phyloP scores from a whole-genome alignment of 2,797 vertebrate species.

The Morus bassanus region DNA sequence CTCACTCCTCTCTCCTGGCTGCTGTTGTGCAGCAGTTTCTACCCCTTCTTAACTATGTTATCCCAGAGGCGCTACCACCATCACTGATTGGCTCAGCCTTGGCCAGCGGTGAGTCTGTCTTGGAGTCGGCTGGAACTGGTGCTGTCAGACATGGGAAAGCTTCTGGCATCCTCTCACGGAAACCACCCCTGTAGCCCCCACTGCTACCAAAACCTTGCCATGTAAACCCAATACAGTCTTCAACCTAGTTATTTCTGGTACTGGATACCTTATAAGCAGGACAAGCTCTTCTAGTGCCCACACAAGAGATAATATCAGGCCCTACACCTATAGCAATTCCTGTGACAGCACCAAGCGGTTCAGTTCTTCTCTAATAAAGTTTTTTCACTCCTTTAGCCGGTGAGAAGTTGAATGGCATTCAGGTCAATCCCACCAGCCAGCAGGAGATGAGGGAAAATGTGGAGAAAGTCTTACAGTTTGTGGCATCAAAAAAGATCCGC shows the following conservation, averaged over 20 bases:
- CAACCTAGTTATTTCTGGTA: neutral
- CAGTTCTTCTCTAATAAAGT: neutral
- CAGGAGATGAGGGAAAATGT: constrained; percentile 93
- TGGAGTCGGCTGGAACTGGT: neutral
- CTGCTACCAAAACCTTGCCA: neutral
- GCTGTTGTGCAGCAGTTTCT: neutral
- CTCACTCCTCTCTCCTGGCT: neutral
- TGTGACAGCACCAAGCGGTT: neutral
- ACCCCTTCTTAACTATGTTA: neutral
- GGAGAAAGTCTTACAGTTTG: constrained; percentile 92
- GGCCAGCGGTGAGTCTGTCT: neutral
- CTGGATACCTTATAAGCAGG: neutral
- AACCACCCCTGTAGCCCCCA: neutral
- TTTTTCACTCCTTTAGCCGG: constrained; percentile 78
- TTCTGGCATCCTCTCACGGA: neutral
- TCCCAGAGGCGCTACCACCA: neutral
- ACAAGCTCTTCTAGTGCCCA: neutral
- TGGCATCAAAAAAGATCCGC: constrained; percentile 91
- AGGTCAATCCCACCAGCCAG: constrained; percentile 79
- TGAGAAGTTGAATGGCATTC: constrained; percentile 86
- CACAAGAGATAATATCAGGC: neutral
- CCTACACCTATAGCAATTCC: neutral
- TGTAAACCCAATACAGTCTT: accelerated
- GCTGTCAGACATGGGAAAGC: neutral
- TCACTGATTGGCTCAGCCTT: neutral